Evolutionary conservation across 2,888 invertebrate species (phyloP), one percentile per base, ranked within the genome.

Genomic region (Diabrotica balteata): DNA sequence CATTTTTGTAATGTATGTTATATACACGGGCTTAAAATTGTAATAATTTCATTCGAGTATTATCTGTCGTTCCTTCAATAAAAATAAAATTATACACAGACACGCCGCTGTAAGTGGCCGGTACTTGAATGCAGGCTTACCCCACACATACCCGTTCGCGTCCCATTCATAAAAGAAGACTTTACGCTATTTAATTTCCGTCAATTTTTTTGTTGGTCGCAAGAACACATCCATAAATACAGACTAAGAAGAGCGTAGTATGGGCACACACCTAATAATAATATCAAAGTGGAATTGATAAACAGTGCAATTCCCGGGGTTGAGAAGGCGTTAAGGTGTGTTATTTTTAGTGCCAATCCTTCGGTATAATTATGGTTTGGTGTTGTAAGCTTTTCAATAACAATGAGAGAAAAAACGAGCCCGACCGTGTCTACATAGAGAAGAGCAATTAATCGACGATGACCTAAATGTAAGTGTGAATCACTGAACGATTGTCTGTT

Each of bases 261-360:
- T 58, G 42, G 32, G 45, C 58, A 69, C 69, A 66, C 69, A 69
- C 69, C 69, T 69, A 69, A 69, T 65, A 66, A 69, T 66, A 63
- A 62, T 69, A 66, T 63, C 61, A 50, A 63, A 66, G 66, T 66
- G 53, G 62, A 69, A 69, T 66, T 55, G 69, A 59, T 59, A 66
- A 66, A 69, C 62, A 66, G 69, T 69, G 69, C 66, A 69, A 66
- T 59, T 66, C 66, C 65, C 63, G 66, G 66, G 58, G 69, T 43
- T 57, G 66, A 65, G 66, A 66, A 69, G 69, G 69, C 69, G 69
- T 69, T 66, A 66, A 63, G 69, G 69, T 69, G 69, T 69, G 69
- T 69, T 62, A 69, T 69, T 69, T 69, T 69, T 66, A 59, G 59
- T 69, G 66, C 69, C 69, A 63, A 69, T 69, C 69, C 69, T 69